These are phyloP conservation scores for Clarias magur DNA, from an alignment of 2,113 vertebrate genomes.

Conservation along the genomic window DNA sequence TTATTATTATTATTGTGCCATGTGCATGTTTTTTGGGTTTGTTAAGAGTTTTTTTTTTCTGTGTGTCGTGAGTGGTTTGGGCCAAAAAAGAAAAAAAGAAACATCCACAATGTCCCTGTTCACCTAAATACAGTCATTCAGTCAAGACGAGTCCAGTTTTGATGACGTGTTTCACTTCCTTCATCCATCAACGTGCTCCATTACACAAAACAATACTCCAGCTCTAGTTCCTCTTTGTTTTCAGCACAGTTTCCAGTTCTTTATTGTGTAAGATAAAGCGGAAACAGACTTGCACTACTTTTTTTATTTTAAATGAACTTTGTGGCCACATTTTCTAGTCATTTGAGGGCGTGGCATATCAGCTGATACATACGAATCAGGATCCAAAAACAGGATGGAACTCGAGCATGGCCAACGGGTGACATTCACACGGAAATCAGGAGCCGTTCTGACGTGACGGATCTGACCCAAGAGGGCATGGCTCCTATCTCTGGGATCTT, in stretches of 20 bases:
- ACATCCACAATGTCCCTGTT: not conserved
- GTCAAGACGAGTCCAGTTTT: not conserved
- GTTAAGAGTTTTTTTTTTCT: not conserved
- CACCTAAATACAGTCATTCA: not conserved
- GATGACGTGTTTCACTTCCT: not conserved
- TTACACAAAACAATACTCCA: not conserved
- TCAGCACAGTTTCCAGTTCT: not conserved
- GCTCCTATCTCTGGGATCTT: not conserved
- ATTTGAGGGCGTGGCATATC: not conserved
- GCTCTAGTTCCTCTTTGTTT: not conserved
- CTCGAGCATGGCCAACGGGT: not conserved
- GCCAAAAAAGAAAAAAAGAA: not conserved
- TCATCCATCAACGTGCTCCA: not conserved
- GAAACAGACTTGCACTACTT: not conserved
- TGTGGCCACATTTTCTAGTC: not conserved
- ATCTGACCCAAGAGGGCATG: not conserved
- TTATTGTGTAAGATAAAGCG: not conserved
- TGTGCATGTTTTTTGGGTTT: not conserved
- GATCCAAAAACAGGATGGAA: not conserved
- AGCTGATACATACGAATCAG: not conserved
- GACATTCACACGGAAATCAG: not conserved
- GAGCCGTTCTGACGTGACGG: not conserved
- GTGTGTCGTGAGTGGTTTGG: not conserved
- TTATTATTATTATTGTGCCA: not conserved
- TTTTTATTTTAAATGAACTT: not conserved